Base-by-base conservation (phyloP, 2,113 vertebrate species). In the Oncorhynchus tshawytscha region DNA sequence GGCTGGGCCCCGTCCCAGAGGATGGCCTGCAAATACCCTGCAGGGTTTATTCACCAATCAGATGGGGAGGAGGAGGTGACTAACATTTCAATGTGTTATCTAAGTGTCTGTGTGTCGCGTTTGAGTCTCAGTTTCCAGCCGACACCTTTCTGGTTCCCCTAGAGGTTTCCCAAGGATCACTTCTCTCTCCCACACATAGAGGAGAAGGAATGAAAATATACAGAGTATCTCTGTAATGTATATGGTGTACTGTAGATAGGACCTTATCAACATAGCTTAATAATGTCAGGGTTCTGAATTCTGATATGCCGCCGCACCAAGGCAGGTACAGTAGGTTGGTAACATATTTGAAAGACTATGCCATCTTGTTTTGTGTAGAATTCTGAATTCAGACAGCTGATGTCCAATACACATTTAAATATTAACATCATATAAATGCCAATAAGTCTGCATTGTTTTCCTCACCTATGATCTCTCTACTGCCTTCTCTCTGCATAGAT, bases 41-140 rank as follows among this genome's bases (percentile, higher is more conserved):
- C 65, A 80, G 85, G 65, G 48, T 72, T 74, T 82, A 66, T 76
- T 49, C 70, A 65, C 64, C 69, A 80, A 71, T 74, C 76, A 64
- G 71, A 25, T 1, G 11, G 27, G 62, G 22, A 54, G 25, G 54
- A 25, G 34, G 62, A 66, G 29, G 48, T 75, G 79, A 69, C 69
- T 62, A 24, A 67, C 8, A 75, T 72, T 45, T 45, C 60, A 18
- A n/a, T 27, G 67, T 76, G n/a, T 51, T 74, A n/a, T 81, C 70
- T n/a, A 62, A 74, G 70, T 3, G 1, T 70, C 62, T 77, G 2
- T 73, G 31, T 31, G 59, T 25, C 22, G 29, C 18, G 69, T 68
- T 76, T 64, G 8, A 73, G 74, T 74, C 62, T 39, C 51, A 73
- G 71, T 76, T 27, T 27, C 64, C 67, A 66, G 62, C 59, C 49